A percentile compares a stretch with the other conserved stretches of the same genome.
phyloP scores from a whole-genome alignment of 1,140 invertebrate species.

The Halyomorpha halys region DNA sequence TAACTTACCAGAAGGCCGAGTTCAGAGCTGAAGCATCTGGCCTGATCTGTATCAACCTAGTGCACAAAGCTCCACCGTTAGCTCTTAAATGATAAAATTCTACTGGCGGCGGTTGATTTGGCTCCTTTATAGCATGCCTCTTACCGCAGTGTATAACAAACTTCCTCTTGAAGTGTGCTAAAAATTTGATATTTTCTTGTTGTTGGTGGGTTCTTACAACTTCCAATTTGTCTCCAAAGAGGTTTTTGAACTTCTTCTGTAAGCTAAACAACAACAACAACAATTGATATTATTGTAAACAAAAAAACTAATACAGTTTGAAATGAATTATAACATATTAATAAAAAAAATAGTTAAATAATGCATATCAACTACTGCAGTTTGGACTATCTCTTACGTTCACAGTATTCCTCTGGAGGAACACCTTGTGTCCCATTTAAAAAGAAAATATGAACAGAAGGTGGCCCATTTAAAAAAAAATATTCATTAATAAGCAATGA shows the following conservation, averaged over 20 bases:
- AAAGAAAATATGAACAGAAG: no score
- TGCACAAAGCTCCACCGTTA: conserved; percentile 90
- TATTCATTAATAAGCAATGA: no score
- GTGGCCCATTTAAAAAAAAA: no score
- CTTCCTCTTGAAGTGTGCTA: conserved; percentile 93
- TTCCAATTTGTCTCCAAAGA: conserved; percentile 92
- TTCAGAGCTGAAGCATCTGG: conserved; percentile 69
- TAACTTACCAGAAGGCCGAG: conserved; percentile 68
- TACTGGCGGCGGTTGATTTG: conserved; percentile 49
- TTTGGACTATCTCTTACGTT: no score
- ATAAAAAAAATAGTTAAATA: no score
- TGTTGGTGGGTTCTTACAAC: conserved; percentile 96
- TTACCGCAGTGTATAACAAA: conserved; percentile 91
- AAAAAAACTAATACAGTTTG: no score
- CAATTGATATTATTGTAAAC: neutral
- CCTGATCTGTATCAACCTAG: conserved; percentile 81
- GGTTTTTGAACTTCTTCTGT: conserved; percentile 93
- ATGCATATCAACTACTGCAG: no score
- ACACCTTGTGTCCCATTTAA: no score
- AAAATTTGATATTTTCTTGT: conserved; percentile 97
- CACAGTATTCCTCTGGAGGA: no score
- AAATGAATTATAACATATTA: no score
- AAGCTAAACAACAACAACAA: conserved; percentile 52
- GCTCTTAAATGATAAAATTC: conserved; percentile 93
- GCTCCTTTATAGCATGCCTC: conserved; percentile 48